Evolutionary conservation across 2,888 invertebrate species (phyloP).

Genomic region (Ctena decussata): DNA sequence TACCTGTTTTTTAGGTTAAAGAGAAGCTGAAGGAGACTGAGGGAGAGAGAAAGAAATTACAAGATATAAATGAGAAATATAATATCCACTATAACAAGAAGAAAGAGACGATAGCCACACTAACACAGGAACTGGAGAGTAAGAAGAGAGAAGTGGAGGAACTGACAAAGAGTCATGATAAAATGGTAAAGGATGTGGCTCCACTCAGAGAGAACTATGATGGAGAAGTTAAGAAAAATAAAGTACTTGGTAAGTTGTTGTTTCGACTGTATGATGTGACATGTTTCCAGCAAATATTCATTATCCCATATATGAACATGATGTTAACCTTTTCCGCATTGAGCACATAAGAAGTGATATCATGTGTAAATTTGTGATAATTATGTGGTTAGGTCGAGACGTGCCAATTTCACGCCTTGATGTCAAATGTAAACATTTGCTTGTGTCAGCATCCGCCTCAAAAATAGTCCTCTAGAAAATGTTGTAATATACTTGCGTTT

Average conservation of each 20-base stretch:
- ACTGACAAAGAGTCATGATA: slow-evolving; percentile 49
- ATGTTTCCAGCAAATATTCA: no score
- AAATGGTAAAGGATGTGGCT: slow-evolving; percentile 45
- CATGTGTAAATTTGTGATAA: no score
- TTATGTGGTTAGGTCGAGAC: no score
- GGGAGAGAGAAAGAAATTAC: slow-evolving; percentile 51
- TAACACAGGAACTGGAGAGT: slow-evolving; percentile 49
- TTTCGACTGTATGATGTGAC: not conserved
- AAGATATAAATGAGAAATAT: slow-evolving; percentile 62
- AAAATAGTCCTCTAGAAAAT: no score
- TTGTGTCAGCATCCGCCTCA: no score
- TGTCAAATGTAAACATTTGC: no score
- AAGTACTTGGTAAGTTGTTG: slow-evolving; percentile 61
- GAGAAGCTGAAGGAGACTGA: slow-evolving; percentile 53
- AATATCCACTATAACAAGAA: slow-evolving; percentile 70
- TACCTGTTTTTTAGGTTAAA: slow-evolving; percentile 57
- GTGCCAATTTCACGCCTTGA: no score
- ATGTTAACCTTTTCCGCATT: no score
- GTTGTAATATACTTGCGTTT: no score
- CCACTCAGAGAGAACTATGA: slow-evolving; percentile 60
- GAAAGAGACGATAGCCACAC: slow-evolving; percentile 67
- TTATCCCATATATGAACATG: no score
- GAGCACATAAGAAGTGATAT: no score
- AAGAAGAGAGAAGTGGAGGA: slow-evolving; percentile 42
- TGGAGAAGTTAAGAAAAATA: slow-evolving; percentile 65